These are phyloP conservation scores for Ceyx erithaca DNA, from an alignment of 2,797 vertebrate genomes.

Conservation along the genomic window DNA sequence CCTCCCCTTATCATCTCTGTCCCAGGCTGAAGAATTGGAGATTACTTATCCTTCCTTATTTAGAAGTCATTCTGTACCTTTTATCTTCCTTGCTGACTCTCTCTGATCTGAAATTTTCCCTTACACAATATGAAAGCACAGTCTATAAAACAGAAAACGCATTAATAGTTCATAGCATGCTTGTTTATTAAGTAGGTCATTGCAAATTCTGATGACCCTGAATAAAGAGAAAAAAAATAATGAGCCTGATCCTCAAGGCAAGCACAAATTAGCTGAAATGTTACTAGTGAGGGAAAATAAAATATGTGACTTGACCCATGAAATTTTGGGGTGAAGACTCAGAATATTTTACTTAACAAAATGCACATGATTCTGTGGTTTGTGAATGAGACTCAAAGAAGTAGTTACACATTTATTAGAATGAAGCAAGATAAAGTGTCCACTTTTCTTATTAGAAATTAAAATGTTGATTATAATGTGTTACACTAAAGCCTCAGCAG, in stretches of 20 bases:
- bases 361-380: not conserved
- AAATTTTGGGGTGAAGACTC: not conserved
- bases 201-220: constrained; percentile 32
- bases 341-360: not conserved
- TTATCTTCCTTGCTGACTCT: constrained; percentile 7
- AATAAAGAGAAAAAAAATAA: not conserved
- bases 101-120: not conserved
- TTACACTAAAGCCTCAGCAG: not conserved
- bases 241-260: constrained; percentile 1
- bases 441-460: not conserved
- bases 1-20: not conserved
- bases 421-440: not conserved
- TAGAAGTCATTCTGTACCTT: not conserved
- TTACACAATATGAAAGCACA: not conserved
- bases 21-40: not conserved
- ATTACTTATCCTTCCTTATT: not conserved
- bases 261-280: constrained; percentile 16
- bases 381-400: not conserved
- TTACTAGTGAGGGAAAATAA: not conserved
- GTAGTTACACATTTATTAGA: not conserved
- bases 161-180: not conserved
- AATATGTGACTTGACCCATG: not conserved
- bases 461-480: not conserved
- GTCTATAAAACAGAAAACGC: not conserved
- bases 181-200: constrained; percentile 39